A percentile compares a stretch with the other conserved stretches of the same genome.
Evolutionary conservation across 2,888 invertebrate genomes (phyloP).

Genomic region (Nowickia ferox): DNA sequence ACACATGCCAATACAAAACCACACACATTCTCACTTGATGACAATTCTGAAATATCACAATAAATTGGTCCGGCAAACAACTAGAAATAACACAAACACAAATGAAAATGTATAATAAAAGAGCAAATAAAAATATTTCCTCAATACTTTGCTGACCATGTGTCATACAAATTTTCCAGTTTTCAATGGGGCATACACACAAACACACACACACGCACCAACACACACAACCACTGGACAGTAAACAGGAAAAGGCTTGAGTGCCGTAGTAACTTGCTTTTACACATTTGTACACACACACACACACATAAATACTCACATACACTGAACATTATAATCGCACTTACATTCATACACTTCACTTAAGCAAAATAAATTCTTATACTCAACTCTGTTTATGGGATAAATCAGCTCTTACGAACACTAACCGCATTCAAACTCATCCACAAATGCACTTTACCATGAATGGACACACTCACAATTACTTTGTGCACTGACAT

Average conservation of each 20-base stretch:
- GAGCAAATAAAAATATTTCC: constrained; percentile 24
- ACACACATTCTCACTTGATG: constrained; percentile 45
- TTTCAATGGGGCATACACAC: constrained; percentile 10
- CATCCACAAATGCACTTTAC: constrained; percentile 40
- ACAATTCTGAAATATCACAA: constrained; percentile 36
- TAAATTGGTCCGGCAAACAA: constrained; percentile 21
- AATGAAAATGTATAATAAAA: constrained; percentile 38
- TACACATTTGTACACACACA: background rate
- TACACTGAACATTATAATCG: background rate
- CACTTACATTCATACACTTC: constrained; percentile 24
- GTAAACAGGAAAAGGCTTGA: constrained; percentile 36
- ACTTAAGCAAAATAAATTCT: constrained; percentile 54
- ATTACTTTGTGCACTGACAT: constrained; percentile 59
- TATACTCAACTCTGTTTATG: constrained; percentile 31
- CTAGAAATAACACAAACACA: constrained; percentile 8
- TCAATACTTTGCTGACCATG: constrained; percentile 53
- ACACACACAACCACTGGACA: constrained; percentile 9
- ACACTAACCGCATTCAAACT: constrained; percentile 60
- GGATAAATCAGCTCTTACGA: constrained; percentile 56
- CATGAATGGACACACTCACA: constrained; percentile 8
- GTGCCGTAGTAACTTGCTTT: background rate
- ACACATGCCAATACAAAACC: constrained; percentile 24
- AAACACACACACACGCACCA: too few species aligned
- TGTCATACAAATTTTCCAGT: constrained; percentile 49
- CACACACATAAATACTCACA: background rate